A percentile compares a stretch with the other conserved stretches of the same genome.
Conservation (phyloP, 2,113 vertebrate genomes). For the Carassius auratus region DNA sequence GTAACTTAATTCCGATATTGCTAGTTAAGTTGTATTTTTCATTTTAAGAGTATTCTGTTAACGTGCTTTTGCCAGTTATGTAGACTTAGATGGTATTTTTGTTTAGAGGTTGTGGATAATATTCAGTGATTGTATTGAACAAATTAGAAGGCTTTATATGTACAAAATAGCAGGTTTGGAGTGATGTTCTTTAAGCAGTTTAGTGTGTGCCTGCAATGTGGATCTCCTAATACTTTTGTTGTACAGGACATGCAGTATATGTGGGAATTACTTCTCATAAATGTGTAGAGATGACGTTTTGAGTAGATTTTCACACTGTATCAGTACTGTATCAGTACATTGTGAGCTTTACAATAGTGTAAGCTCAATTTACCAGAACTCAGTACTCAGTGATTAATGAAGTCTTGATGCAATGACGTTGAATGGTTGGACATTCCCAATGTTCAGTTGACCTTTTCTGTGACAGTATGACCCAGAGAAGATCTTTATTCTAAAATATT, state of each 20-base stretch:
- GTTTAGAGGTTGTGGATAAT: constrained; percentile 19
- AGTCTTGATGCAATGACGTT: constrained; percentile 24
- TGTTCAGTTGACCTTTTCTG: constrained; percentile 20
- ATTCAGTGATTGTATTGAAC: constrained; percentile 39
- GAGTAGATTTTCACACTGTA: constrained; percentile 25
- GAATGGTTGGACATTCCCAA: constrained; percentile 7
- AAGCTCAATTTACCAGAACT: constrained; percentile 32
- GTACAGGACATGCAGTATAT: constrained; percentile 42
- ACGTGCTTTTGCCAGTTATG: background rate
- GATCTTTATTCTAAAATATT: constrained; percentile 1
- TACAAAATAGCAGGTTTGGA: constrained; percentile 19
- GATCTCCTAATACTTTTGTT: constrained; percentile 4
- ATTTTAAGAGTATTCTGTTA: constrained; percentile 2
- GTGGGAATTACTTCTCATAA: constrained; percentile 24
- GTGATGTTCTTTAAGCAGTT: constrained; percentile 24
- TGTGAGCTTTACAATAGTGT: constrained; percentile 7
- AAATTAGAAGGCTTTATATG: constrained; percentile 41
- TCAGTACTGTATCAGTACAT: constrained; percentile 55
- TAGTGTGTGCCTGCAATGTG: constrained; percentile 1
- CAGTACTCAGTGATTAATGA: constrained; percentile 21
- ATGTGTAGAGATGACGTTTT: constrained; percentile 19
- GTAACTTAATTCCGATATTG: constrained; percentile 16
- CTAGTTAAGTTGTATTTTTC: background rate
- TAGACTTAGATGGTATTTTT: constrained; percentile 13
- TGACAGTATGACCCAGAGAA: constrained; percentile 3